Percentiles rank a stretch among this genome's conserved stretches.
phyloP scores from a whole-genome alignment of 2,113 vertebrate species.

The Macrotus californicus region DNA sequence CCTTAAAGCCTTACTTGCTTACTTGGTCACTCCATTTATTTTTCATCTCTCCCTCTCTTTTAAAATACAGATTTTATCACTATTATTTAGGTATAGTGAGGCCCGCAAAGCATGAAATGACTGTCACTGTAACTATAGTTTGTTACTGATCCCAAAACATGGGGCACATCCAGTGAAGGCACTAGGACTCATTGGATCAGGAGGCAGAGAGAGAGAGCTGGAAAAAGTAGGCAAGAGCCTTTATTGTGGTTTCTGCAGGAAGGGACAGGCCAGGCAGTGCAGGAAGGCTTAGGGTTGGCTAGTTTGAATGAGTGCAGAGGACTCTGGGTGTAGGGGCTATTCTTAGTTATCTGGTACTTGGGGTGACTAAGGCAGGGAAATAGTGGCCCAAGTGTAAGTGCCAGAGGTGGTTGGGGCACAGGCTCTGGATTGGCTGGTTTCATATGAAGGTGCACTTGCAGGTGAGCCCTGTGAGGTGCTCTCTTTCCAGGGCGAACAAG shows the following conservation, averaged over 20 bases:
- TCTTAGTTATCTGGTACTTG: background rate
- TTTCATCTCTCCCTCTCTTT: background rate
- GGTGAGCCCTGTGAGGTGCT: background rate
- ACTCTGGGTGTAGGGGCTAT: background rate
- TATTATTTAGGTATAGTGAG: background rate
- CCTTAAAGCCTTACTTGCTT: background rate
- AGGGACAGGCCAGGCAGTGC: background rate
- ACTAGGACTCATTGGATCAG: too few relatives aligned
- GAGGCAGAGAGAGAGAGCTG: background rate
- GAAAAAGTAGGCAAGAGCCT: background rate
- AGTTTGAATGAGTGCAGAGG: background rate
- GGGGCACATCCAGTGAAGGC: fast-evolving
- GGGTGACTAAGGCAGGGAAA: background rate
- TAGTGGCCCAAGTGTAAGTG: background rate
- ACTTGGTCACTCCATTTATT: background rate
- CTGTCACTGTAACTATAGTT: background rate
- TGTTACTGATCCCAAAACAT: background rate
- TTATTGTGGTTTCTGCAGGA: background rate
- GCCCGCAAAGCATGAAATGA: background rate
- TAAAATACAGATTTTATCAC: background rate
- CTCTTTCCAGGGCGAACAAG: background rate
- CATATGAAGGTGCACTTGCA: background rate
- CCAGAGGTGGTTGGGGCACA: background rate
- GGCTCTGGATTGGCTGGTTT: background rate
- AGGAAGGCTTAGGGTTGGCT: background rate